phyloP scores from a whole-genome alignment of 2,113 vertebrate genomes.

The Smithornis capensis region DNA sequence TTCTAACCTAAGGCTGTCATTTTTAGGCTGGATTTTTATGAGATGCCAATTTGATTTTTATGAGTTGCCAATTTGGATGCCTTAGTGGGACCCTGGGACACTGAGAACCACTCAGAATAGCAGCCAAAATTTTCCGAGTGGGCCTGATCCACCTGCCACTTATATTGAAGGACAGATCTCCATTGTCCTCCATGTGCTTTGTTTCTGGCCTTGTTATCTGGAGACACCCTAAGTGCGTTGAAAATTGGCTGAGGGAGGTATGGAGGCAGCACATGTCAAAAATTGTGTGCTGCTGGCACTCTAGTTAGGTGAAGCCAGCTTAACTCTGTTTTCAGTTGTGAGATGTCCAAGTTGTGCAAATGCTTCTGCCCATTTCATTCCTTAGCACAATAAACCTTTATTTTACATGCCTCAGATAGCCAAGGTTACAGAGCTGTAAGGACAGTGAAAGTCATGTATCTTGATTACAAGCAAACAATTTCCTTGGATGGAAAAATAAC shows the following conservation, averaged over 20 bases:
- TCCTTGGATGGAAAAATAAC: constrained; percentile 24
- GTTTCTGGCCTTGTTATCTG: constrained; percentile 24
- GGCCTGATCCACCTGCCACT: constrained; percentile 37
- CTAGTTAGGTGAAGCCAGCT: constrained; percentile 42
- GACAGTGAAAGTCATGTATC: constrained; percentile 14
- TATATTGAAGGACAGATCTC: constrained; percentile 24
- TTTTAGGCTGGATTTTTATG: constrained; percentile 58
- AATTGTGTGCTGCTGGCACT: constrained; percentile 33
- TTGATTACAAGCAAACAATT: constrained; percentile 43
- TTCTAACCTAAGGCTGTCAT: constrained; percentile 50
- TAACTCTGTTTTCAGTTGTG: constrained; percentile 49
- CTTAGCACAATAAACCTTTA: constrained; percentile 17
- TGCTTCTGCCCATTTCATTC: constrained; percentile 31
- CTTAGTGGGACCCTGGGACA: constrained; percentile 38
- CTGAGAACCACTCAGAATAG: not conserved
- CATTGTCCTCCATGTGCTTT: not conserved
- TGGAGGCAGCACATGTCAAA: constrained; percentile 22
- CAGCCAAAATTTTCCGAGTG: not conserved
- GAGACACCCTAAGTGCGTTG: constrained; percentile 8
- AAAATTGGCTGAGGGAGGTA: constrained; percentile 29
- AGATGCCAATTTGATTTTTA: constrained; percentile 63
- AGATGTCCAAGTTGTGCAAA: constrained; percentile 22
- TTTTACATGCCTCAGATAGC: constrained; percentile 22
- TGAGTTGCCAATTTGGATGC: constrained; percentile 59
- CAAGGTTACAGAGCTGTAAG: constrained; percentile 32